Conservation (phyloP, 2,888 invertebrate species). For the Clitarchus hookeri region DNA sequence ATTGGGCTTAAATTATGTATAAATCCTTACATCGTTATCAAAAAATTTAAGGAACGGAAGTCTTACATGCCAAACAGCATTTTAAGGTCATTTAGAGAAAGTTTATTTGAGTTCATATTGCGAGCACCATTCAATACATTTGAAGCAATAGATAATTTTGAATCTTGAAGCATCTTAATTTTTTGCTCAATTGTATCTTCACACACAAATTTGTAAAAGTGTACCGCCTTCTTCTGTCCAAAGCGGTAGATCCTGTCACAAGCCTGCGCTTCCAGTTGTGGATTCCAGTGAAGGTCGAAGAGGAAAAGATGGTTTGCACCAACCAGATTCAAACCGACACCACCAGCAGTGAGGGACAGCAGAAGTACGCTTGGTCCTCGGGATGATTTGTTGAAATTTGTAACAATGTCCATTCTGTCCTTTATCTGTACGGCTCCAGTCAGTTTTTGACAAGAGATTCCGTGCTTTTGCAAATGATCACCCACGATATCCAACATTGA, state of each 20-base stretch:
- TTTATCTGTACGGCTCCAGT: constrained; percentile 76
- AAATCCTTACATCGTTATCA: no score
- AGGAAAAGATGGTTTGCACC: constrained; percentile 92
- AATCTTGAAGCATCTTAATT: constrained; percentile 78
- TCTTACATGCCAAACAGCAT: constrained; percentile 49
- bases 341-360: constrained; percentile 90
- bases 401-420: constrained; percentile 70
- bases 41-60: neutral
- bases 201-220: constrained; percentile 86
- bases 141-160: constrained; percentile 76
- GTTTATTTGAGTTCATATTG: constrained; percentile 66
- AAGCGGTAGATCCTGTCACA: constrained; percentile 92
- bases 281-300: constrained; percentile 96
- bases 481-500: constrained; percentile 76
- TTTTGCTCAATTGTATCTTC: constrained; percentile 86
- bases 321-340: constrained; percentile 90
- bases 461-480: constrained; percentile 60
- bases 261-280: constrained; percentile 92
- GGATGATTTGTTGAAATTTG: constrained; percentile 64
- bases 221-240: constrained; percentile 81
- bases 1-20: no score
- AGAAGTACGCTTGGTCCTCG: constrained; percentile 65
- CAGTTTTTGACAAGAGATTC: constrained; percentile 67
- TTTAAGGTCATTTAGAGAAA: constrained; percentile 76
- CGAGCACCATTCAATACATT: constrained; percentile 76